A percentile compares a stretch with the other conserved stretches of the same genome.
phyloP scores from a whole-genome alignment of 2,113 vertebrate genomes.

The Sarotherodon lohbergeri region DNA sequence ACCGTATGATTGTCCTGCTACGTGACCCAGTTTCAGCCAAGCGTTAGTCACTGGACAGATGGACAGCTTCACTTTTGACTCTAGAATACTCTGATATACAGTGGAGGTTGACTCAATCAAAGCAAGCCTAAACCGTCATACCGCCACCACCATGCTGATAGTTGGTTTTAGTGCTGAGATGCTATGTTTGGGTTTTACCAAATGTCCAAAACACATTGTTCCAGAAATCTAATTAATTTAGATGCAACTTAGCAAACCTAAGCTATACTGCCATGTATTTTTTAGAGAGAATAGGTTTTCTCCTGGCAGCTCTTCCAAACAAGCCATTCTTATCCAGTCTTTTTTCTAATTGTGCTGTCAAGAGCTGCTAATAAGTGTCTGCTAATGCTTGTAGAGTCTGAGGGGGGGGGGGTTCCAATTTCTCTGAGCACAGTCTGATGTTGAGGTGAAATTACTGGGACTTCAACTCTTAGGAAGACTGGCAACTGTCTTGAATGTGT shows the following conservation, averaged over 20 bases:
- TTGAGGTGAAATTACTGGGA: background rate
- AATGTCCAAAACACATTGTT: background rate
- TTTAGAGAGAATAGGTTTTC: background rate
- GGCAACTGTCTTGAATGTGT: background rate
- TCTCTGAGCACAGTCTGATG: background rate
- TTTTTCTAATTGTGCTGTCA: background rate
- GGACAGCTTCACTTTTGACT: background rate
- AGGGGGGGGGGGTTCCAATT: accelerated
- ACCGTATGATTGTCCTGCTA: background rate
- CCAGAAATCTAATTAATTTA: background rate
- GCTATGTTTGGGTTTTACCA: background rate
- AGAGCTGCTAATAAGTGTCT: background rate
- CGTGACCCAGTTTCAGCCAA: background rate
- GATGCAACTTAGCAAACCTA: background rate
- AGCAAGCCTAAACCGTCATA: background rate
- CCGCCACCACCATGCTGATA: background rate
- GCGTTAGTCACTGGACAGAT: background rate
- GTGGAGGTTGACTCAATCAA: background rate
- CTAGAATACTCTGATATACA: background rate
- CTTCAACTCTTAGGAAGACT: too few species aligned
- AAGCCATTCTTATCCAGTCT: background rate
- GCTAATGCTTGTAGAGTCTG: background rate
- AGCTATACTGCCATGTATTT: background rate
- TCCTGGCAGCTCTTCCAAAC: background rate
- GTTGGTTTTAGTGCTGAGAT: background rate